Percentiles rank a stretch among this genome's conserved stretches.
Evolutionary conservation across 2,888 invertebrate genomes (phyloP).

Genomic region (Amiota mariae): DNA sequence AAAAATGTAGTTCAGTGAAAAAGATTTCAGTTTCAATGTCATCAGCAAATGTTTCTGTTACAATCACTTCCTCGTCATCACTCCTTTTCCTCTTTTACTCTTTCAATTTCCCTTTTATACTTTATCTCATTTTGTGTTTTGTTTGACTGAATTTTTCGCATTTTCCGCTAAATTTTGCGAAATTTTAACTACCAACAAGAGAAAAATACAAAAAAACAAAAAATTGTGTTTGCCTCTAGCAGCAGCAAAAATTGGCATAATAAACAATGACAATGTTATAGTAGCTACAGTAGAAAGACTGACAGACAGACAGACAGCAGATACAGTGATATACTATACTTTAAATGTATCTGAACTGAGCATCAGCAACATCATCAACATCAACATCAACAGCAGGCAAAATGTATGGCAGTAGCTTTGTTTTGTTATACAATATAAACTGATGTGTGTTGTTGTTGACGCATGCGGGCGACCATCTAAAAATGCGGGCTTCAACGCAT

Average conservation of each 20-base stretch:
- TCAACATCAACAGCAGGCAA: background rate
- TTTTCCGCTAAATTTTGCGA: background rate
- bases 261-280: background rate
- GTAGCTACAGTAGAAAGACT: background rate
- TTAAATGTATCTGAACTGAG: too few species aligned
- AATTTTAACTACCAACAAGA: background rate
- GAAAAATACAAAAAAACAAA: background rate
- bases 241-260: background rate
- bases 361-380: background rate
- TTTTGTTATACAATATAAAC: too few species aligned
- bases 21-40: background rate
- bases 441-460: too few species aligned
- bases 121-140: conserved; percentile 18
- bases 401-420: background rate
- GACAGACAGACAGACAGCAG: too few species aligned
- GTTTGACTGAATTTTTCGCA: conserved; percentile 31
- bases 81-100: too few species aligned
- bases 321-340: too few species aligned
- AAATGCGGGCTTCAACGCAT: background rate
- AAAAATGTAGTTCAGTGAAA: background rate
- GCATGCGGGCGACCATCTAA: background rate
- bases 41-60: too few species aligned
- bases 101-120: background rate
- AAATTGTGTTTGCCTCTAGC: background rate
- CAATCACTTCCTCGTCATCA: too few species aligned